Base-by-base conservation (phyloP, 1,140 invertebrate genomes). In the Psilanteris sp. region DNA sequence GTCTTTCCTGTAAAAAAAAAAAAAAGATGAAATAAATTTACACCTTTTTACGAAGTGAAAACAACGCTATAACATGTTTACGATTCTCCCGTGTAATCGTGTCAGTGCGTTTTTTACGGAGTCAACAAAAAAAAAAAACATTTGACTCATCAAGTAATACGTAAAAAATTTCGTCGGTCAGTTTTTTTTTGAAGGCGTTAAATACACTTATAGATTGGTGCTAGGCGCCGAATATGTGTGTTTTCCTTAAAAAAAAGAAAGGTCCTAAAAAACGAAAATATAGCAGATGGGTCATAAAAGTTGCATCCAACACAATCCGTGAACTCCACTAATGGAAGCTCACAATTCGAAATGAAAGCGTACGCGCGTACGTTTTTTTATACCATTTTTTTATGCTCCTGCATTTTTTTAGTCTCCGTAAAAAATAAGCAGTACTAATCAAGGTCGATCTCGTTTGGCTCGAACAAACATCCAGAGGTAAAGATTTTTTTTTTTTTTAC, bases 221-320 rank as follows among this genome's bases (percentile, higher is more conserved):
- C 6, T 36, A 24, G n/a, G n/a, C n/a, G n/a, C n/a, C n/a, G n/a
- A 32, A 66, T 46, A 36, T 55, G 31, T 55, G 8, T 54, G 8
- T 54, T 54, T 55, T 43, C 32, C 62, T 39, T 39, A 29, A 41
- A 48, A 68, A 68, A 52, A 44, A 26, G n/a, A 26, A 8, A 14
- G 31, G n/a, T n/a, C n/a, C n/a, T n/a, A n/a, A n/a, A n/a, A n/a
- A n/a, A n/a, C n/a, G 13, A 26, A 66, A 54, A 67, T 36, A 8
- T 1, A 57, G 18, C 46, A 16, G 54, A 52, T 20, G 44, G 54
- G 66, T 61, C 66, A 61, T 71, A 71, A 71, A 71, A 54, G n/a
- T 54, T 57, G 18, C 52, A 61, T 61, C 55, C 54, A 37, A 22
- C 24, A 50, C 44, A 61, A 43, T 71, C 44, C 36, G 10, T n/a